A percentile compares a stretch with the other conserved stretches of the same genome.
Conservation (phyloP, 2,888 invertebrate genomes). For the Galeruca laticollis region DNA sequence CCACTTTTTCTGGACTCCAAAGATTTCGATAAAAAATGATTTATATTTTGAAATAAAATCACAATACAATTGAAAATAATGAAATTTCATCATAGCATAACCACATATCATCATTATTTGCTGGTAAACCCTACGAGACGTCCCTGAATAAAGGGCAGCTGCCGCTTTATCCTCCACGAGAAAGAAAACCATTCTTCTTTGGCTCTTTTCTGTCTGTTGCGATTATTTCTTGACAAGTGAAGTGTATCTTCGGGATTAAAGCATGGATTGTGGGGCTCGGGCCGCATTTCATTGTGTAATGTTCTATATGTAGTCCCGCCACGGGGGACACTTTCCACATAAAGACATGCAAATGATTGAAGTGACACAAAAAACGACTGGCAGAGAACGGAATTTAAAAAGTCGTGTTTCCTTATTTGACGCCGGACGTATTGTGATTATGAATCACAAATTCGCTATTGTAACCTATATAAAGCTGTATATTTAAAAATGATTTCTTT, state of each 20-base stretch:
- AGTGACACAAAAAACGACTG: slow-evolving; percentile 16
- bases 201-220: slow-evolving; percentile 31
- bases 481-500: too few species aligned
- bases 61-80: too few species aligned
- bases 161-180: slow-evolving; percentile 17
- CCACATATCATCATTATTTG: too few species aligned
- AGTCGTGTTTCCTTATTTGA: slow-evolving; percentile 12
- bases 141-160: slow-evolving; percentile 29
- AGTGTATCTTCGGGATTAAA: slow-evolving; percentile 41
- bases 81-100: too few species aligned
- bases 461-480: background rate
- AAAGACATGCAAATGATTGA: slow-evolving; percentile 34
- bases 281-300: slow-evolving; percentile 34
- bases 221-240: slow-evolving; percentile 41
- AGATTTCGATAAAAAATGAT: too few species aligned
- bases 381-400: slow-evolving; percentile 7
- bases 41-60: too few species aligned
- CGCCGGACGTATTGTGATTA: background rate
- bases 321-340: slow-evolving; percentile 21
- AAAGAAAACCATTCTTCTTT: slow-evolving; percentile 34
- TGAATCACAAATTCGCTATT: background rate
- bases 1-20: too few species aligned
- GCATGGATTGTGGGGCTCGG: slow-evolving; percentile 12
- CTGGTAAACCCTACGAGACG: background rate
- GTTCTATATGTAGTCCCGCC: slow-evolving; percentile 21